Evolutionary conservation across 2,113 vertebrate species (phyloP), one percentile per base, ranked within the genome.

Genomic region (Sisor rabdophorus): DNA sequence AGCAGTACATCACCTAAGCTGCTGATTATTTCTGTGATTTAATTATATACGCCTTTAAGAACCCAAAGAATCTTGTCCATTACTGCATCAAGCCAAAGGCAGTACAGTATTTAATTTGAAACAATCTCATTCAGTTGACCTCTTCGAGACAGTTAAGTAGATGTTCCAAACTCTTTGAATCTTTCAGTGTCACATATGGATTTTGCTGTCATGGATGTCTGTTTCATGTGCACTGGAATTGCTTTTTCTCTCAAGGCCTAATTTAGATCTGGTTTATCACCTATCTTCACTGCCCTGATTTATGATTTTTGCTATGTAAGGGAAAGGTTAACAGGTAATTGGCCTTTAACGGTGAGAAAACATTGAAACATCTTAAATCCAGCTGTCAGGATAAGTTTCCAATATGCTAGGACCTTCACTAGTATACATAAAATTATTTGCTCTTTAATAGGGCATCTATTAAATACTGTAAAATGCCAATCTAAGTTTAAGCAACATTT

Each of bases 191-290:
- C 80, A 79, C 63, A 11, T 77, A 81, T 84, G 48, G 82, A 84
- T 81, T 84, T 79, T 81, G 9, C 74, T 58, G 20, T 82, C 60
- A 52, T 58, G 76, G 56, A 69, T 40, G 71, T 79, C 70, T 73
- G 55, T 61, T 36, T 77, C 47, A 63, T 73, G 74, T 72, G 52
- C 68, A 64, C 50, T 80, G 58, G 55, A 53, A 59, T 55, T 22
- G 48, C 61, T 74, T 77, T 71, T 69, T 54, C 78, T 64, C 13
- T 80, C 22, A 67, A 32, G 50, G 81, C 64, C 81, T 82, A 86
- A 84, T 85, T 87, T 85, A 82, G 73, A 84, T 79, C 78, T 74
- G 81, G 76, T 76, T 78, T 79, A 50, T 60, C 79, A 81, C 81
- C 85, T 81, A 84, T 85, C 87, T 68, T 65, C 75, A 71, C 9